Percentiles rank a stretch among this genome's conserved stretches.
These are phyloP conservation scores for Canis aureus DNA, from an alignment of 2,113 vertebrate genomes.

Conservation along the genomic window DNA sequence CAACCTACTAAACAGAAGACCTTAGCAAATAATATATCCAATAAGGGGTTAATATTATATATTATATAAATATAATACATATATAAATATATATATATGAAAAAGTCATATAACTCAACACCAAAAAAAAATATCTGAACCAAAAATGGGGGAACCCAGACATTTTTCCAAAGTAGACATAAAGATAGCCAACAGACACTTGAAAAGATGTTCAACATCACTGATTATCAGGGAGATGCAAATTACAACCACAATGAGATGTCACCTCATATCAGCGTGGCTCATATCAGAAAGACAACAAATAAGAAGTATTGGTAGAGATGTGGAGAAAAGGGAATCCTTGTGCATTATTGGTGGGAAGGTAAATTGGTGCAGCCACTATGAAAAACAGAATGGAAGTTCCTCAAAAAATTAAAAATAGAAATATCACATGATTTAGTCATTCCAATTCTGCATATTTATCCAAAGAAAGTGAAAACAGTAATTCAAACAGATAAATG, in stretches of 20 bases:
- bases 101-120: neutral
- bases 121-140: neutral
- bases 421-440: neutral
- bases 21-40: neutral
- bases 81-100: too few species aligned
- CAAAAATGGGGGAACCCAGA: neutral
- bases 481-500: neutral
- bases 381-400: neutral
- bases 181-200: neutral
- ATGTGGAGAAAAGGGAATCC: neutral
- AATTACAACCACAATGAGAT: neutral
- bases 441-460: neutral
- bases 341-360: neutral
- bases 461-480: neutral
- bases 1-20: neutral
- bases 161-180: neutral
- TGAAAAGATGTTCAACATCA: neutral
- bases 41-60: neutral
- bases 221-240: neutral
- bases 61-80: too few species aligned
- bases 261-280: neutral
- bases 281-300: neutral
- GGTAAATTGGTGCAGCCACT: neutral
- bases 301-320: neutral
- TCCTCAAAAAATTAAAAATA: neutral